Percentiles rank a stretch among this genome's conserved stretches.
These are phyloP conservation scores for Macrobrachium rosenbergii DNA, from an alignment of 1,140 invertebrate genomes.

Conservation along the genomic window DNA sequence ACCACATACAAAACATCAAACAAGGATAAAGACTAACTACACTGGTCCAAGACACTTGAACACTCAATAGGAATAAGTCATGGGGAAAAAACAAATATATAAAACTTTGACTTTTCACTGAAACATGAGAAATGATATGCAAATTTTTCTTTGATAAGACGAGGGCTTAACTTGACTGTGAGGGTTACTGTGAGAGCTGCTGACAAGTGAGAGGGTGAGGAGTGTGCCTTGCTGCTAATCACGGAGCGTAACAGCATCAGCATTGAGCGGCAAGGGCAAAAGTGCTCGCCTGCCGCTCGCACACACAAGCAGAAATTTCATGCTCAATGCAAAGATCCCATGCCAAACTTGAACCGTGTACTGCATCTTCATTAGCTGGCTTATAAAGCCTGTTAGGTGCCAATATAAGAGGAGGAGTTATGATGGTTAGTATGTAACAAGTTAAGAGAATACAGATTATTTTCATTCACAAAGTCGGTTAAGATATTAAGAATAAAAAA, in stretches of 20 bases:
- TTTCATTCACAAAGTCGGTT: slow-evolving; percentile 55
- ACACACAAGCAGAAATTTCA: slow-evolving; percentile 63
- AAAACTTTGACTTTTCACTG: slow-evolving; percentile 59
- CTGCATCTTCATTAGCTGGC: slow-evolving; percentile 63
- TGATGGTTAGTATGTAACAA: slow-evolving; percentile 60
- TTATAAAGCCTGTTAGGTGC: slow-evolving; percentile 62
- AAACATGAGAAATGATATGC: slow-evolving; percentile 62
- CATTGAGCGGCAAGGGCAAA: slow-evolving; percentile 51
- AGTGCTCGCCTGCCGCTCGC: slow-evolving; percentile 52
- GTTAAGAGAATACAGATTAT: slow-evolving; percentile 55
- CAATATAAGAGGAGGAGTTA: slow-evolving; percentile 59
- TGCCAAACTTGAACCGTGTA: slow-evolving; percentile 64
- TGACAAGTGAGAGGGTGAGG: slow-evolving; percentile 63
- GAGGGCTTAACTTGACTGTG: slow-evolving; percentile 60
- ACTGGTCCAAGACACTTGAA: slow-evolving; percentile 58
- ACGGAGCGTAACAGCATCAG: slow-evolving; percentile 59
- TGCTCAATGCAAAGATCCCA: slow-evolving; percentile 64
- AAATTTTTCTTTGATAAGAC: slow-evolving; percentile 52
- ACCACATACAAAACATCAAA: slow-evolving; percentile 61
- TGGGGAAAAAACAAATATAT: slow-evolving; percentile 54
- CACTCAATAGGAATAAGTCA: slow-evolving; percentile 59
- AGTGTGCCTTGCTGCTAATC: slow-evolving; percentile 65
- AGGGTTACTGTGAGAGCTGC: slow-evolving; percentile 63
- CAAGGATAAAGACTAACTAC: slow-evolving; percentile 61
- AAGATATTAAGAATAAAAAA: slow-evolving; percentile 41